Conservation (phyloP, 2,888 invertebrate species). For the Tanypteryx hageni region DNA sequence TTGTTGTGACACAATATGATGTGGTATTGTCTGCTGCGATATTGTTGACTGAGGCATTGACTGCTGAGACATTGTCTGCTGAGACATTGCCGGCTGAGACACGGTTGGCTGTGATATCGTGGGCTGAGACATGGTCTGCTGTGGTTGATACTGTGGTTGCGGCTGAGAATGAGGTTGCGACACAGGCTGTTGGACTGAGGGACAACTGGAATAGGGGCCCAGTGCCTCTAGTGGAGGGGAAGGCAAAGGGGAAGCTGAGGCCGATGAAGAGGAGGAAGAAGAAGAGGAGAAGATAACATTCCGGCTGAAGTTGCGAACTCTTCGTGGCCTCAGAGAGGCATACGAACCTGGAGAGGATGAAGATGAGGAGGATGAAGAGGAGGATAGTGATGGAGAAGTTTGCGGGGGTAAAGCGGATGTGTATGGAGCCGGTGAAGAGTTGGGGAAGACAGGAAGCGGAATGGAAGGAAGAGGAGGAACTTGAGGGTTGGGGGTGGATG, state of each 20-base stretch:
- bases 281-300: conserved; percentile 30
- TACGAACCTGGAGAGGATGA: conserved; percentile 24
- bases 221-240: conserved; percentile 37
- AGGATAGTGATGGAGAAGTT: neutral
- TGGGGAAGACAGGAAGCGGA: neutral
- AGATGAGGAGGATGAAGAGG: conserved; percentile 32
- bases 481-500: conserved; percentile 70
- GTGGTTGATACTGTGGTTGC: neutral
- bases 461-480: conserved; percentile 4
- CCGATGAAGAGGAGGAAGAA: conserved; percentile 38
- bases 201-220: neutral
- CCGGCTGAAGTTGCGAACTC: neutral
- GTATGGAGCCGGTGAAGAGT: neutral
- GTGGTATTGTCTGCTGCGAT: conserved; percentile 33
- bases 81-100: neutral
- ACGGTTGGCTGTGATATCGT: neutral
- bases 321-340: conserved; percentile 10
- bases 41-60: neutral
- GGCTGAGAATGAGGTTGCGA: neutral
- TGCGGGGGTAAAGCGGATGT: neutral
- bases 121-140: conserved; percentile 8
- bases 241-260: conserved; percentile 24
- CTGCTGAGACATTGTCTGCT: conserved; percentile 10
- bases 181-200: neutral
- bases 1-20: neutral